Conservation (phyloP, 2,888 invertebrate genomes). For the Caenorhabditis plicata region DNA sequence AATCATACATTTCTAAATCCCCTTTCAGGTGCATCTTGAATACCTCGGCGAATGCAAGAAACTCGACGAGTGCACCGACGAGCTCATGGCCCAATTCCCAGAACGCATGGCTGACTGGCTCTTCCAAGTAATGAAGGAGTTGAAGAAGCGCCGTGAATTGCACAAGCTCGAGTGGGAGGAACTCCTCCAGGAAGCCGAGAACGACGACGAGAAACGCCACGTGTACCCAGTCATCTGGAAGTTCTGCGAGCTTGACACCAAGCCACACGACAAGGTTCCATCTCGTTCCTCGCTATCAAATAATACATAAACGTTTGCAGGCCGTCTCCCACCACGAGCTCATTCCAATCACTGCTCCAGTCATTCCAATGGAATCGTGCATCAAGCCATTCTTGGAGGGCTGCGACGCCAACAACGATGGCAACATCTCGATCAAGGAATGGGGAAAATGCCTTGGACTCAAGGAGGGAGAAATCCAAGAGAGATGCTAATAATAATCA, state of each 20-base stretch:
- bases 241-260: slow-evolving; percentile 87
- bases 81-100: slow-evolving; percentile 90
- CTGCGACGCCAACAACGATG: slow-evolving; percentile 86
- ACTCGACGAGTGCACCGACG: slow-evolving; percentile 74
- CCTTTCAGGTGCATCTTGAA: slow-evolving; percentile 76
- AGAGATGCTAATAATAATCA: slow-evolving; percentile 38
- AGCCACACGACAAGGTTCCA: slow-evolving; percentile 80
- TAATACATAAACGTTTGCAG: slow-evolving; percentile 31
- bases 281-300: neutral
- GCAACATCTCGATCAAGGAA: slow-evolving; percentile 85
- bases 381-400: slow-evolving; percentile 85
- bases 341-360: slow-evolving; percentile 89
- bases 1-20: neutral
- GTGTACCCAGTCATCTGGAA: slow-evolving; percentile 93
- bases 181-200: slow-evolving; percentile 83
- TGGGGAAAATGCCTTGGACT: slow-evolving; percentile 81
- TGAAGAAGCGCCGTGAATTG: slow-evolving; percentile 65
- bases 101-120: slow-evolving; percentile 97
- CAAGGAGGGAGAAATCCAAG: slow-evolving; percentile 72
- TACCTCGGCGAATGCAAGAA: slow-evolving; percentile 79
- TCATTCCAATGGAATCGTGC: slow-evolving; percentile 94
- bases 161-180: slow-evolving; percentile 76
- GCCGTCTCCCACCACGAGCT: slow-evolving; percentile 87
- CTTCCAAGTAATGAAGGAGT: slow-evolving; percentile 64
- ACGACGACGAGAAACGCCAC: slow-evolving; percentile 65